Base-by-base conservation (phyloP, 2,888 invertebrate genomes). In the Cenopis cana region DNA sequence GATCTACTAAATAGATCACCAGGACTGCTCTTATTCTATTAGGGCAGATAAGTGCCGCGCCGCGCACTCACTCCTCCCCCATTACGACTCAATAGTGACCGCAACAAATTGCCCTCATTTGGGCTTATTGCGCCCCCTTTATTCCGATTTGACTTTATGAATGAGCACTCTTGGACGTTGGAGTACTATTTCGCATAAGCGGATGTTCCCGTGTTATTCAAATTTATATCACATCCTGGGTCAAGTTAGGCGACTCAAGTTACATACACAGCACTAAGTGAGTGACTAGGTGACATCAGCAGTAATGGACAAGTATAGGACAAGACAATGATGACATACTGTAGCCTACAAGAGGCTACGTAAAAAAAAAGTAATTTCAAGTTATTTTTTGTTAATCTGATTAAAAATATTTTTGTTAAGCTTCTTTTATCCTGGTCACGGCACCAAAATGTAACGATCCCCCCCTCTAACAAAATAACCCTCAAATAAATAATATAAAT, bases 61-160 rank as follows among this genome's bases (percentile, higher is more conserved):
- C 33, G 52, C 1, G 3, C 60, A 66, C 46, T 66, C 46, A 33
- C 60, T 54, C 70, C 54, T 17, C 60, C 66, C 52, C 61, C 36
- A 61, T 73, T 72, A 74, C 49, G 72, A 59, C 64, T 56, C 69
- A 74, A 78, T 77, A 66, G 71, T 71, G 67, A 56, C 73, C 69
- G 71, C 72, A 73, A 76, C 72, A 69, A 74, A 74, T 73, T 66
- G 73, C 60, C 57, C 54, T 73, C 75, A 62, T 76, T 76, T 74
- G 54, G 55, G 54, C 67, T 74, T 74, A 77, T 75, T 76, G 68
- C 64, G 69, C 72, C 67, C 69, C 68, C 57, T 69, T 49, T 49
- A 55, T n/a, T 17, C n/a, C 49, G 50, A 71, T 70, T 66, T 71
- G 71, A 67, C 55, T 67, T 36, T 55, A 56, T 54, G 36, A 57